phyloP scores from a whole-genome alignment of 1,140 invertebrate genomes.

The Euura saliciscinereae region DNA sequence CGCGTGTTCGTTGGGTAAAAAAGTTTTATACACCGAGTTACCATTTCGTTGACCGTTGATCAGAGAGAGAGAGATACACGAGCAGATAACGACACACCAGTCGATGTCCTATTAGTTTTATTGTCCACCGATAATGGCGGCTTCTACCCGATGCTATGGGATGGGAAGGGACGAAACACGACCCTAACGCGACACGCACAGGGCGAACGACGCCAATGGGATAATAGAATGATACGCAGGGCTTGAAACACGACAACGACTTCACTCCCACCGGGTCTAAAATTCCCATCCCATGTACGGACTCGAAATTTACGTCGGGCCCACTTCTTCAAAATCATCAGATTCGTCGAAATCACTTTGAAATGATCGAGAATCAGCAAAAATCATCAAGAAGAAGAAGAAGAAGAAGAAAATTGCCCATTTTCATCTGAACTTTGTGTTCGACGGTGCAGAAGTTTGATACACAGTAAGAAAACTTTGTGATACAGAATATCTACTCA shows the following conservation, averaged over 20 bases:
- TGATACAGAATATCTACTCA: too few relatives aligned
- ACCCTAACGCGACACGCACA: conserved; percentile 35
- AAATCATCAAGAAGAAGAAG: too few relatives aligned
- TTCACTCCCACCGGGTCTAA: neutral
- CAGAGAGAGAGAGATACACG: conserved; percentile 34
- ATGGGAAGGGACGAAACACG: conserved; percentile 21
- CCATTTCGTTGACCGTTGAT: conserved; percentile 23
- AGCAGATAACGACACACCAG: conserved; percentile 38
- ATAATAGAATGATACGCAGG: conserved; percentile 35
- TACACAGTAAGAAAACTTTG: too few relatives aligned
- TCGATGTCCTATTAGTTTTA: conserved; percentile 42
- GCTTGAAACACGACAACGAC: neutral
- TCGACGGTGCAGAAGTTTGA: too few relatives aligned
- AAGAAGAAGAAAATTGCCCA: too few relatives aligned
- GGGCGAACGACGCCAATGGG: conserved; percentile 25
- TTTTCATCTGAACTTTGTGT: too few relatives aligned
- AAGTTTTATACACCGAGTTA: conserved; percentile 42
- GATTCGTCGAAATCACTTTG: too few relatives aligned
- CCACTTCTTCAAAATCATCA: too few relatives aligned
- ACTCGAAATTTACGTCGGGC: too few relatives aligned
- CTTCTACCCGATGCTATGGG: neutral
- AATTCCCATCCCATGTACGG: too few relatives aligned
- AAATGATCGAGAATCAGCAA: too few relatives aligned
- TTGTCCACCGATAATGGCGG: conserved; percentile 35
- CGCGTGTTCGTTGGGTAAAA: conserved; percentile 37